Evolutionary conservation across 2,888 invertebrate genomes (phyloP), one percentile per base, ranked within the genome.

Genomic region (Metopia argyrocephala): DNA sequence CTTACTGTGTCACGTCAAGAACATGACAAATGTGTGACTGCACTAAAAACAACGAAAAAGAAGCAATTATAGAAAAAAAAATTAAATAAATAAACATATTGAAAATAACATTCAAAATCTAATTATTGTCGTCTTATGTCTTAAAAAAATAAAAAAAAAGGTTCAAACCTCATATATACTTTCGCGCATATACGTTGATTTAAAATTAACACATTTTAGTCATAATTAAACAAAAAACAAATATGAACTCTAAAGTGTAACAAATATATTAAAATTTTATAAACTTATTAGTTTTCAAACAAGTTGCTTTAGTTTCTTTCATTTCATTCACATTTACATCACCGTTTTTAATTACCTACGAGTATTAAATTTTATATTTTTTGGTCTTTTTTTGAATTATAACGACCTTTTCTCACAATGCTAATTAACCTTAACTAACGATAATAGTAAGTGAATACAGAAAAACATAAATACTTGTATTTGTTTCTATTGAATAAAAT

Each of bases 141-240:
- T n/a, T n/a, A n/a, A n/a, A n/a, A n/a, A n/a, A n/a, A n/a, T n/a
- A n/a, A n/a, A n/a, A n/a, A n/a, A n/a, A n/a, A n/a, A n/a, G n/a
- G n/a, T n/a, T n/a, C n/a, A n/a, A n/a, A n/a, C n/a, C n/a, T n/a
- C n/a, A n/a, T n/a, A n/a, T n/a, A n/a, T n/a, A n/a, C n/a, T n/a
- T n/a, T n/a, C n/a, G n/a, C n/a, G n/a, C n/a, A n/a, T n/a, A n/a
- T n/a, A n/a, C n/a, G n/a, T n/a, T n/a, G n/a, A n/a, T n/a, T 57
- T 57, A 21, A 74, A 64, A 64, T 73, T 73, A 73, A 73, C 73
- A 73, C 73, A 52, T 73, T 73, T n/a, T n/a, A n/a, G n/a, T n/a
- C n/a, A 45, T 64, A 56, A 21, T 28, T 56, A 28, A 48, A 69
- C 28, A 31, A 6, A 9, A 9, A 9, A n/a, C n/a, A 31, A 31